Evolutionary conservation across 2,888 invertebrate species (phyloP).

Genomic region (Scaptodrosophila latifasciaeformis): DNA sequence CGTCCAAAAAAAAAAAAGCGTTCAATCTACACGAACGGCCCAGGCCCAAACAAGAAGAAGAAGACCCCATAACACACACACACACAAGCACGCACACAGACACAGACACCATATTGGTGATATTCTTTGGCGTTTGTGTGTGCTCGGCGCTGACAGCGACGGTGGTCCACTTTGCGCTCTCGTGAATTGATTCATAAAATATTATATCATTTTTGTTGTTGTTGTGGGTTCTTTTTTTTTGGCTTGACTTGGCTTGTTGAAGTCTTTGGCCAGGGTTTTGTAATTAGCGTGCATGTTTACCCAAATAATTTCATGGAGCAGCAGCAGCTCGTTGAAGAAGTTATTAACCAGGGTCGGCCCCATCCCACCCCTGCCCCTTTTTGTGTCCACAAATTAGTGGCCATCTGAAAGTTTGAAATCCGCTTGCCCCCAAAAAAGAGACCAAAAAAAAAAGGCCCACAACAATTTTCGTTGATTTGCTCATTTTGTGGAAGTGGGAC

Average conservation of each 20-base stretch:
- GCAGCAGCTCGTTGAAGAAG: constrained; percentile 63
- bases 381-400: constrained; percentile 62
- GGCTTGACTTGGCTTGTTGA: constrained; percentile 17
- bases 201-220: constrained; percentile 62
- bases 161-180: constrained; percentile 68
- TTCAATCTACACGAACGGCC: too few species aligned
- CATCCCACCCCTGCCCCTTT: not conserved
- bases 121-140: constrained; percentile 55
- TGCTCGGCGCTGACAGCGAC: constrained; percentile 41
- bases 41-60: too few species aligned
- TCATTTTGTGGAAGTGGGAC: constrained; percentile 5
- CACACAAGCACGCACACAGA: too few species aligned
- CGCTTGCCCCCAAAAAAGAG: too few species aligned
- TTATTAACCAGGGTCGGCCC: constrained; percentile 47
- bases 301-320: constrained; percentile 68
- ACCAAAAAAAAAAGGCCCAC: constrained; percentile 41
- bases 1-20: too few species aligned
- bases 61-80: too few species aligned
- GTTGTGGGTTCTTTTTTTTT: constrained; percentile 15
- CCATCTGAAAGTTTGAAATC: too few species aligned
- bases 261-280: constrained; percentile 41
- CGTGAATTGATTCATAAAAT: constrained; percentile 69
- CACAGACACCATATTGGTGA: constrained; percentile 61
- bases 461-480: constrained; percentile 7
- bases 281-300: constrained; percentile 67